Evolutionary conservation across 2,888 invertebrate genomes (phyloP).

Genomic region (Chrysopilus asiliformis): DNA sequence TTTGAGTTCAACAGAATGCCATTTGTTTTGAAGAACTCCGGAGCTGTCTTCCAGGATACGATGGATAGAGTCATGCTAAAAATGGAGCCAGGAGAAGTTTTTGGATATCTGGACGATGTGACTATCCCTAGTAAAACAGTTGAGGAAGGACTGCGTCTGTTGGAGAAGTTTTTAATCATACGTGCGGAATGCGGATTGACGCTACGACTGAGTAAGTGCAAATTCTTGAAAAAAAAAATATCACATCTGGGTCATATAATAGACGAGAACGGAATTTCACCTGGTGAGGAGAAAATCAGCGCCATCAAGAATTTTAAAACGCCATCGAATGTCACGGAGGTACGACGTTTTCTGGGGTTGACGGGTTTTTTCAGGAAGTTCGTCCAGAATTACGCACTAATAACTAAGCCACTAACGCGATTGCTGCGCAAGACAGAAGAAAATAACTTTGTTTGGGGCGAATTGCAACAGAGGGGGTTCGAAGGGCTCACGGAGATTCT

Average conservation of each 20-base stretch:
- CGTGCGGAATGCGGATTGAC: constrained; percentile 9
- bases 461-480: too few species aligned
- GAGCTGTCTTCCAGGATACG: constrained; percentile 4
- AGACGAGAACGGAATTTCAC: constrained; percentile 12
- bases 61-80: constrained; percentile 2
- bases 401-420: constrained; percentile 8
- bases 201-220: constrained; percentile 13
- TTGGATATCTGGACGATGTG: constrained; percentile 14
- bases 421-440: constrained; percentile 11
- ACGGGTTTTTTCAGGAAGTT: constrained; percentile 5
- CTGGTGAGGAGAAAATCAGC: constrained; percentile 8
- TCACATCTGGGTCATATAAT: constrained; percentile 12
- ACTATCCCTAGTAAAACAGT: constrained; percentile 12
- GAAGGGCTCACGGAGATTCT: too few species aligned
- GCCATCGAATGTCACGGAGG: background rate
- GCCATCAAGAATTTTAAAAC: constrained; percentile 1
- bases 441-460: too few species aligned
- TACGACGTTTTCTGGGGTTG: constrained; percentile 3
- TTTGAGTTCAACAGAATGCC: constrained; percentile 2
- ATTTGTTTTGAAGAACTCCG: constrained; percentile 1
- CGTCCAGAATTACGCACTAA: constrained; percentile 1
- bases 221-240: constrained; percentile 13
- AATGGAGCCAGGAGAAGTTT: constrained; percentile 1
- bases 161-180: constrained; percentile 4
- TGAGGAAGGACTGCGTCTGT: background rate